Evolutionary conservation across 2,113 vertebrate genomes (phyloP).

Genomic region (Thamnaconus septentrionalis): DNA sequence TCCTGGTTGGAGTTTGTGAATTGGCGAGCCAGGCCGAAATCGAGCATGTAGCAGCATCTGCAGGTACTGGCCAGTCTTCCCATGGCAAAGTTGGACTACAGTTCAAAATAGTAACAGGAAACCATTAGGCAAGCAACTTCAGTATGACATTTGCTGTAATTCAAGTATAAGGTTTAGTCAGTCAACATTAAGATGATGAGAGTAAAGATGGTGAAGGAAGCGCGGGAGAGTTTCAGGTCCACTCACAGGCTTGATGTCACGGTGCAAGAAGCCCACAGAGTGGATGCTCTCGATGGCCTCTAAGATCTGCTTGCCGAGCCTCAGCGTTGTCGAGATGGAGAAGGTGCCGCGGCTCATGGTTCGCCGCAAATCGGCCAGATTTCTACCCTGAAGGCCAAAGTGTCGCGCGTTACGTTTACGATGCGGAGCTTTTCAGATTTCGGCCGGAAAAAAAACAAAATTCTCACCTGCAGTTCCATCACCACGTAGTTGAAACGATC

Average conservation of each 20-base stretch:
- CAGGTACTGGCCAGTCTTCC: slow-evolving; percentile 93
- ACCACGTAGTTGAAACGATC: slow-evolving; percentile 99
- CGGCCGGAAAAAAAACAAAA: not conserved
- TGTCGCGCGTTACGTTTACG: not conserved
- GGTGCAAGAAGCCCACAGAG: slow-evolving; percentile 94
- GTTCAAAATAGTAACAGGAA: slow-evolving; percentile 7
- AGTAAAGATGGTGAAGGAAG: too few relatives aligned
- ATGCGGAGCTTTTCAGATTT: not conserved
- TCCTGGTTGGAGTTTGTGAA: slow-evolving; percentile 97
- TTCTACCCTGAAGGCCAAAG: slow-evolving; percentile 82
- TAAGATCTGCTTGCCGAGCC: slow-evolving; percentile 92
- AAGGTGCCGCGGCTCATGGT: slow-evolving; percentile 90
- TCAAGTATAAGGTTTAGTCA: not conserved
- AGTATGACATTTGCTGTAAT: not conserved
- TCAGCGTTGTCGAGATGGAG: slow-evolving; percentile 88
- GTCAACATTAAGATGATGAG: not conserved
- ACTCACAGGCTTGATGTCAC: slow-evolving; percentile 97
- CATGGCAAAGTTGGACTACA: slow-evolving; percentile 98
- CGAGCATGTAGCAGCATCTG: slow-evolving; percentile 98
- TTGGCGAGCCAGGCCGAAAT: slow-evolving; percentile 97
- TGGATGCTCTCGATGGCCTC: slow-evolving; percentile 98
- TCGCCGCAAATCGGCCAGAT: slow-evolving; percentile 93
- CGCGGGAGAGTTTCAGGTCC: not conserved
- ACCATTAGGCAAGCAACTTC: slow-evolving; percentile 8
- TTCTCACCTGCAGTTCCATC: slow-evolving; percentile 94